phyloP scores from a whole-genome alignment of 2,888 invertebrate species.

The Chrysolina oricalcia region DNA sequence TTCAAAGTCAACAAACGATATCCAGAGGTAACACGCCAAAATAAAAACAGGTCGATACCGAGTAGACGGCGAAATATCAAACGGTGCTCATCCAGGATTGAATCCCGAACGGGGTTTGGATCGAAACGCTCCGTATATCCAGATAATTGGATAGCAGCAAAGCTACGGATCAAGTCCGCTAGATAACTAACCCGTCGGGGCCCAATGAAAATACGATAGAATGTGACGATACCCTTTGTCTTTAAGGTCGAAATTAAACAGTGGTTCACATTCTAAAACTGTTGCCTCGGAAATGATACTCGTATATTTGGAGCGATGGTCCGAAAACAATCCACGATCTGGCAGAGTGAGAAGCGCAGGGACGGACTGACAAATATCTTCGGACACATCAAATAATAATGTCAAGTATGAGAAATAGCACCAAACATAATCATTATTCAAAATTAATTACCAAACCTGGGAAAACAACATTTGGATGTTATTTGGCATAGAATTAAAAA shows the following conservation, averaged over 20 bases:
- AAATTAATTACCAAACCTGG: too few species aligned
- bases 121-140: slow-evolving; percentile 71
- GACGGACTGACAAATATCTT: not conserved
- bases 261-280: slow-evolving; percentile 63
- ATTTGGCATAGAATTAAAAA: too few species aligned
- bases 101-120: slow-evolving; percentile 69
- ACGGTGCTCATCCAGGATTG: slow-evolving; percentile 65
- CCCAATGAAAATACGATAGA: slow-evolving; percentile 66
- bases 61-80: slow-evolving; percentile 60
- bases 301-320: slow-evolving; percentile 67
- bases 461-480: too few species aligned
- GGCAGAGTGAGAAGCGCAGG: slow-evolving; percentile 53
- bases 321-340: slow-evolving; percentile 69
- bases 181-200: slow-evolving; percentile 70
- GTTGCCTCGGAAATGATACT: slow-evolving; percentile 64
- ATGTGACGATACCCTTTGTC: slow-evolving; percentile 59
- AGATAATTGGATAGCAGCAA: slow-evolving; percentile 71
- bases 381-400: not conserved
- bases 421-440: too few species aligned
- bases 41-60: slow-evolving; percentile 48
- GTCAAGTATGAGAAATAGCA: too few species aligned
- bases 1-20: slow-evolving; percentile 22
- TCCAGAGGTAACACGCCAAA: slow-evolving; percentile 49
- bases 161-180: slow-evolving; percentile 70
- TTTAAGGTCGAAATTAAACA: slow-evolving; percentile 55